Percentiles rank a stretch among this genome's conserved stretches.
Conservation (phyloP, 2,797 vertebrate species). For the Melopsittacus undulatus region DNA sequence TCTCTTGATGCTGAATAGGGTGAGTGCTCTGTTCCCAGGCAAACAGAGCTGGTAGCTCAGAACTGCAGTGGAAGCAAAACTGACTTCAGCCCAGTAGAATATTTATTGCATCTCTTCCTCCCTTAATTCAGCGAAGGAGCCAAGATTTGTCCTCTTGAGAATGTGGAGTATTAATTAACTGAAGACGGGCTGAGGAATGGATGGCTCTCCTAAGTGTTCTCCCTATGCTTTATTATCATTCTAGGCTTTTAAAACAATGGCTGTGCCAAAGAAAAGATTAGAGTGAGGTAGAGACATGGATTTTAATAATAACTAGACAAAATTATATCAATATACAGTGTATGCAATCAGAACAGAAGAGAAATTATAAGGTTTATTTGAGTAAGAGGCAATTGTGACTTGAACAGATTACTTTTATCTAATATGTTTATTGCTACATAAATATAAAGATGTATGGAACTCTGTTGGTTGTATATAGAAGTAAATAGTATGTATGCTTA, state of each 20-base stretch:
- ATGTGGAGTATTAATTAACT: constrained; percentile 66
- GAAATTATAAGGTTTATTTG: neutral
- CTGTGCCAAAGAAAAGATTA: constrained; percentile 60
- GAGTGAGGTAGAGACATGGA: neutral
- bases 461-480: neutral
- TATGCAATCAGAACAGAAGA: neutral
- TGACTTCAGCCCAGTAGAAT: neutral
- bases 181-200: constrained; percentile 53
- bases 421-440: constrained; percentile 24
- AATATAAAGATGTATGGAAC: constrained; percentile 17
- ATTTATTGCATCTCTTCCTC: constrained; percentile 48
- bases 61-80: constrained; percentile 44
- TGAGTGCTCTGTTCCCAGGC: neutral
- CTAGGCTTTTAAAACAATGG: constrained; percentile 57
- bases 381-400: constrained; percentile 43
- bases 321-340: constrained; percentile 2
- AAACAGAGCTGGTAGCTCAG: neutral
- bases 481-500: neutral
- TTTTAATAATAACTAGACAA: constrained; percentile 11
- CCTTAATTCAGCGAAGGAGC: constrained; percentile 62
- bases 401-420: constrained; percentile 22
- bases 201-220: constrained; percentile 65
- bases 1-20: neutral
- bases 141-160: constrained; percentile 63
- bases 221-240: constrained; percentile 58